Base-by-base conservation (phyloP, 2,888 invertebrate species). In the Cheilosia vernalis region DNA sequence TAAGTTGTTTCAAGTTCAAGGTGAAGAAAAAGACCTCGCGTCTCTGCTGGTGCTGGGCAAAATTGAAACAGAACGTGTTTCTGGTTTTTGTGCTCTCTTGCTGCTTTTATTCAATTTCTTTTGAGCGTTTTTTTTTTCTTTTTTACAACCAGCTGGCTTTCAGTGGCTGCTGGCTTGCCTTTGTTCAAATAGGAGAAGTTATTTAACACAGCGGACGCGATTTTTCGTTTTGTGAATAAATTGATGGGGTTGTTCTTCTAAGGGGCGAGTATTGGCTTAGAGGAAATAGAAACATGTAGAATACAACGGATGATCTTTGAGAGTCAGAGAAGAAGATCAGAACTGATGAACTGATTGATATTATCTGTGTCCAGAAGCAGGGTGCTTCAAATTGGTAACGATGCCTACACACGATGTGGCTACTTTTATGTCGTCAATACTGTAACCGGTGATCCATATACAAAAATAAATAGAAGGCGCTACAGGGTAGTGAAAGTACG, bases 1-100 rank as follows among this genome's bases (percentile, higher is more conserved):
- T 78, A 73, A 83, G 83, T 78, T 63, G 73, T 78, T 83, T 55
- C 83, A 83, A 83, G 83, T 83, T 83, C 83, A 83, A 83, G 83
- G 83, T 83, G 58, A 78, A 83, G 78, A 73, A 83, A 51, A 72
- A 67, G 37, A 10, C 37, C 37, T 13, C 37, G 13, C 10, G 10
- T 37, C 77, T 66, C 21, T 51, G 44, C 53, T 73, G 49, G 53
- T 66, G 56, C 55, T 37, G 37, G 13, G 72, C 66, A 66, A 67
- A 49, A 56, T 56, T 55, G 42, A 73, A 61, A 63, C 67, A 67
- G 72, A 60, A 44, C 55, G 17, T 30, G 19, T 64, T 21, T 33
- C 13, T 4, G 30, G 10, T 21, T 27, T 51, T n/a, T 19, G 19
- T 61, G 30, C 51, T 10, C 15, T 49, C 6, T 13, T 56, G 13